Percentiles rank a stretch among this genome's conserved stretches.
These are phyloP conservation scores for Uloborus plumipes DNA, from an alignment of 2,888 invertebrate species.

Conservation along the genomic window DNA sequence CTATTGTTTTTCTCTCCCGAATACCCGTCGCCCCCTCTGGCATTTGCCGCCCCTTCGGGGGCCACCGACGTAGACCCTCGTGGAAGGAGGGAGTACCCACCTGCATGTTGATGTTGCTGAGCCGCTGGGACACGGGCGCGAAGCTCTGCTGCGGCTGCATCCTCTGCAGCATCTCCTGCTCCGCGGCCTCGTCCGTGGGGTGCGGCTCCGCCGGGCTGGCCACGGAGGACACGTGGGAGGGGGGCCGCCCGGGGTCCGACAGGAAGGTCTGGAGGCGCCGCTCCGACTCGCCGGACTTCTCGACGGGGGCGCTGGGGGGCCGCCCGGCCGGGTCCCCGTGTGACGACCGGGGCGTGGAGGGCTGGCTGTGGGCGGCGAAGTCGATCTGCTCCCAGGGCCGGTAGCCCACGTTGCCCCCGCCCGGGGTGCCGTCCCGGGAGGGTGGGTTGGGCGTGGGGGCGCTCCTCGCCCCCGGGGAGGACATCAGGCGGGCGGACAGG, in stretches of 20 bases:
- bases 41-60: no score
- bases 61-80: no score
- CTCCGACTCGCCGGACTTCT: slow-evolving; percentile 20
- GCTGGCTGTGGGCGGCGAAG: slow-evolving; percentile 52
- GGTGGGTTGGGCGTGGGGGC: slow-evolving; percentile 56
- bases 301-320: slow-evolving; percentile 64
- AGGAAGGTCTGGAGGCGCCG: slow-evolving; percentile 28
- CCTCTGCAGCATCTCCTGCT: slow-evolving; percentile 44
- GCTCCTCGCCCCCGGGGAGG: slow-evolving; percentile 39
- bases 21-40: no score
- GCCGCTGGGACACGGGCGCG: slow-evolving; percentile 27
- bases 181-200: slow-evolving; percentile 35
- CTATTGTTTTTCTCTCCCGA: no score
- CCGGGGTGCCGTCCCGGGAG: slow-evolving; percentile 64
- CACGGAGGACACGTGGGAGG: slow-evolving; percentile 55
- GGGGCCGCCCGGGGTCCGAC: slow-evolving; percentile 51
- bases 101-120: slow-evolving; percentile 56
- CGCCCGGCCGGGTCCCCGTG: slow-evolving; percentile 42
- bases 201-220: slow-evolving; percentile 46
- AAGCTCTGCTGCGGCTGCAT: slow-evolving; percentile 52
- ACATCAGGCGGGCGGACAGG: slow-evolving; percentile 63
- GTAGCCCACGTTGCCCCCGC: slow-evolving; percentile 60
- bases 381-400: slow-evolving; percentile 65
- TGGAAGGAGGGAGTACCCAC: neutral
- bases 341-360: slow-evolving; percentile 45